Evolutionary conservation across 2,113 vertebrate species (phyloP), one percentile per base, ranked within the genome.

Genomic region (Podarcis raffonei): DNA sequence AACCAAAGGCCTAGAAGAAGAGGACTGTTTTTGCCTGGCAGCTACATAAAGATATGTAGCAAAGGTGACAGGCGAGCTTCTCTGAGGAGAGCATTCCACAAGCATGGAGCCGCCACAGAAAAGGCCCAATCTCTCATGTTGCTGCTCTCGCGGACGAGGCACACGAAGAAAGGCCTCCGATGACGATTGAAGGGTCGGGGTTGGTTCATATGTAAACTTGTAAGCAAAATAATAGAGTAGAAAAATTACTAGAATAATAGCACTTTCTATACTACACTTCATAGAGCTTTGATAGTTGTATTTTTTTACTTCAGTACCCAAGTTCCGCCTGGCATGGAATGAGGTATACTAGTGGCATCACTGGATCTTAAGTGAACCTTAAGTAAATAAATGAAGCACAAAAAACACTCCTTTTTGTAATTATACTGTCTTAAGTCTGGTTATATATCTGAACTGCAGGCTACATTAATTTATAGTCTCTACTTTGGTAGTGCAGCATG

Each of bases 261-360:
- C 2, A 83, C 84, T 84, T n/a, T 59, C 37, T 62, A 27, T 15
- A 89, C 1, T 81, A 35, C 81, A 30, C 15, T n/a, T 68, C 83
- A n/a, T 15, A 37, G 42, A 18, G 27, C 59, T 71, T 6, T 71
- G 65, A 30, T 68, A 87, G 30, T 23, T 76, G 8, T 15, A 81
- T 86, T 0, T 89, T 83, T 76, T 53, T 81, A 59, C 22, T 53
- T 59, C 83, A 89, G 77, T 93, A 92, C 77, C 83, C 85, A 86
- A 82, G 79, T 81, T 92, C 90, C 92, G 89, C 72, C 92, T 92
- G 86, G 79, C 83, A 77, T 89, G 25, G 35, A 69, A 39, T 89
- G 37, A 59, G 12, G 78, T 77, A 48, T 75, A 69, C 39, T 83
- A 74, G 32, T 81, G 83, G 2, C 1, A 2, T 92, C 39, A 75